Percentiles rank a stretch among this genome's conserved stretches.
Evolutionary conservation across 2,888 invertebrate genomes (phyloP).

Genomic region (Actias luna): DNA sequence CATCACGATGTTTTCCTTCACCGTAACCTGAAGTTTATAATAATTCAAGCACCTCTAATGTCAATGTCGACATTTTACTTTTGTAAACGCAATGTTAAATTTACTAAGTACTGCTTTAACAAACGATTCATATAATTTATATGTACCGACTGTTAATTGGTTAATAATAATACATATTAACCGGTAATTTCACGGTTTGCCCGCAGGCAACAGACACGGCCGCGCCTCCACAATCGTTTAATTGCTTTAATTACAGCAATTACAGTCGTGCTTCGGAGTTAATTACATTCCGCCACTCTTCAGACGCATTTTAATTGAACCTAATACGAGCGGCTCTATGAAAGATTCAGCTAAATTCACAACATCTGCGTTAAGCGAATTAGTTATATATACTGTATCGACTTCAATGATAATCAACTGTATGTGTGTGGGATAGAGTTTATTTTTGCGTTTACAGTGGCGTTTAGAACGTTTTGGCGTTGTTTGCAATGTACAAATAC

Average conservation of each 20-base stretch:
- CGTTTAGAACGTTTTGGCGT: conserved; percentile 33
- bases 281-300: conserved; percentile 38
- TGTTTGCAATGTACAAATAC: conserved; percentile 47
- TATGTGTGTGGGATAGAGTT: conserved; percentile 24
- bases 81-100: too few relatives aligned
- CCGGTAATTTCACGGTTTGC: conserved; percentile 3
- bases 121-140: background rate
- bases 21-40: too few relatives aligned
- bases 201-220: background rate
- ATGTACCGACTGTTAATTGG: background rate
- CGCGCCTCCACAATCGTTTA: conserved; percentile 43
- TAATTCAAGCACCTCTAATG: too few relatives aligned
- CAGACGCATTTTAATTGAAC: conserved; percentile 15
- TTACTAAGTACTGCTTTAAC: background rate
- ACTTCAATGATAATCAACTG: background rate
- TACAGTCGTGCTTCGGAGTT: conserved; percentile 39
- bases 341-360: conserved; percentile 9
- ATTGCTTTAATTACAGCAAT: conserved; percentile 45
- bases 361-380: conserved; percentile 6
- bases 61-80: too few relatives aligned
- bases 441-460: conserved; percentile 27
- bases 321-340: conserved; percentile 7
- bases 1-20: too few relatives aligned
- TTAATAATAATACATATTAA: background rate
- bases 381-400: background rate